A percentile compares a stretch with the other conserved stretches of the same genome.
Evolutionary conservation across 2,888 invertebrate species (phyloP).

Genomic region (Drosophila stalkeri): DNA sequence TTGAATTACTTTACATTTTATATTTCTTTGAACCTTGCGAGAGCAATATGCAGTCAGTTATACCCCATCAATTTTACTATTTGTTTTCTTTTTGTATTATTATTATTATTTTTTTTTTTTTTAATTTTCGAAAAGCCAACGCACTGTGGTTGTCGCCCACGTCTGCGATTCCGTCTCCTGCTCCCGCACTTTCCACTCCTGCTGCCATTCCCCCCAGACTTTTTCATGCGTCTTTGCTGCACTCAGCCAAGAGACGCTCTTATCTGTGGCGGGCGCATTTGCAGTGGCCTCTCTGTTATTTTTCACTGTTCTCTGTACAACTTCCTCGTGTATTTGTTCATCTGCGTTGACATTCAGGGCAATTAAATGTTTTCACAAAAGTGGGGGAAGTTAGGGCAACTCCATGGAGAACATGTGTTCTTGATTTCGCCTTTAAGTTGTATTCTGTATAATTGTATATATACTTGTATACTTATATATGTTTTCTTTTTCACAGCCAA

Average conservation of each 20-base stretch:
- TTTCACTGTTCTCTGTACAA: slow-evolving; percentile 36
- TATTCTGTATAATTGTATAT: neutral
- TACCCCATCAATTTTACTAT: neutral
- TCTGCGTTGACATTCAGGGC: slow-evolving; percentile 78
- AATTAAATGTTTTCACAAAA: slow-evolving; percentile 69
- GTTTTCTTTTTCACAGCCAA: slow-evolving; percentile 68
- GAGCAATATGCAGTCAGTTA: neutral
- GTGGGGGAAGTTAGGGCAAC: slow-evolving; percentile 14
- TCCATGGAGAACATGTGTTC: slow-evolving; percentile 72
- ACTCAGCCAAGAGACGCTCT: slow-evolving; percentile 29
- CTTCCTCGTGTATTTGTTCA: slow-evolving; percentile 64
- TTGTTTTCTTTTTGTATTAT: slow-evolving; percentile 17
- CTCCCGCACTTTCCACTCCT: neutral
- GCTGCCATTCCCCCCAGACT: neutral
- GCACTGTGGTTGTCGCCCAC: slow-evolving; percentile 58
- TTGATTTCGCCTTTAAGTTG: slow-evolving; percentile 66
- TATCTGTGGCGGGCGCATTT: slow-evolving; percentile 58
- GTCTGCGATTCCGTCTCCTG: slow-evolving; percentile 8
- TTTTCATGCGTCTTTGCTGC: slow-evolving; percentile 10
- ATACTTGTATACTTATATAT: slow-evolving; percentile 10
- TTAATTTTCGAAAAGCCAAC: slow-evolving; percentile 67
- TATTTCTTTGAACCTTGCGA: neutral
- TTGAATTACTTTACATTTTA: neutral
- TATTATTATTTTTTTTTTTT: slow-evolving; percentile 16
- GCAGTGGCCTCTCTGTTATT: slow-evolving; percentile 45